Conservation (phyloP, 1,140 invertebrate species). For the Sinonovacula constricta region DNA sequence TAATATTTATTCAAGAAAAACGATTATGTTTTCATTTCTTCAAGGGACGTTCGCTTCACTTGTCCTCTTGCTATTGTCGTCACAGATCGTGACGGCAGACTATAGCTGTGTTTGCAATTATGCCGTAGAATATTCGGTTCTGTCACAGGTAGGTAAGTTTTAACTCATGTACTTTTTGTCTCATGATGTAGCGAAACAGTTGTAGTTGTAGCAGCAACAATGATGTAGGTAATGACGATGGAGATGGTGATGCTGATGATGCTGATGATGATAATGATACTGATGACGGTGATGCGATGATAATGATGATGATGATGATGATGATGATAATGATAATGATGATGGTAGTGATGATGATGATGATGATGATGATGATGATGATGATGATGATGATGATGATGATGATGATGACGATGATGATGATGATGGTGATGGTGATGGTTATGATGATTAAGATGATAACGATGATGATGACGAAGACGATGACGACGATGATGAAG, state of each 20-base stretch:
- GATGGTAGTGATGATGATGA: conserved; percentile 41
- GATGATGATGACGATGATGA: conserved; percentile 50
- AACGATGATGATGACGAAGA: conserved; percentile 31
- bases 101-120: no score
- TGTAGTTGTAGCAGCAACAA: neutral
- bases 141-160: no score
- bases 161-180: no score
- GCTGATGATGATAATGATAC: neutral
- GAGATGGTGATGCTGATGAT: neutral
- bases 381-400: conserved; percentile 54
- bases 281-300: neutral
- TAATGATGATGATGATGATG: conserved; percentile 46
- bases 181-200: no score
- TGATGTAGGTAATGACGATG: neutral
- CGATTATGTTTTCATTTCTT: no score
- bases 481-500: conserved; percentile 22
- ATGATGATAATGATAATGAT: conserved; percentile 53
- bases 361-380: conserved; percentile 41
- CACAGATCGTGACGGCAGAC: no score
- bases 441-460: conserved; percentile 50
- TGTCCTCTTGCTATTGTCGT: no score
- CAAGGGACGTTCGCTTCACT: no score
- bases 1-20: no score
- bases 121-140: no score
- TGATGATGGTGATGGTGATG: conserved; percentile 54